Base-by-base conservation (phyloP, 1,140 invertebrate genomes). In the Conopomorpha cramerella region DNA sequence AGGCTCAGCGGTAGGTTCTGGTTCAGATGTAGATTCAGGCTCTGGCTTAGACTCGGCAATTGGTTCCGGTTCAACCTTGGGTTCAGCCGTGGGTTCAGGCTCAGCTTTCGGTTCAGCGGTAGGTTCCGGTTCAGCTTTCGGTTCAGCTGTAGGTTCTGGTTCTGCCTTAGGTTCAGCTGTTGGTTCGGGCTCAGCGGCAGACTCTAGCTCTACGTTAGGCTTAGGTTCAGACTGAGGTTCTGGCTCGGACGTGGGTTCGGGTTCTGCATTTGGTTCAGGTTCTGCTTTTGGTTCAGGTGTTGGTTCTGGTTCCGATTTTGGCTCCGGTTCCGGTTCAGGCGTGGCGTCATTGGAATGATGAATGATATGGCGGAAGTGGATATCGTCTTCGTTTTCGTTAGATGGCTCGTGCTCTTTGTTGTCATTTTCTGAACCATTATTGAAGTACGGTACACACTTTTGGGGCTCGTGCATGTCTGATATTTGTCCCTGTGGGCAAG, bases 401-500 rank as follows among this genome's bases (percentile, higher is more conserved):
- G 23, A 17, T n/a, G 40, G 36, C 39, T 57, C 43, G 3, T 51
- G 16, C 17, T 46, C 46, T 2, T 49, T 51, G 34, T n/a, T n/a
- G n/a, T n/a, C n/a, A n/a, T n/a, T n/a, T n/a, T n/a, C n/a, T n/a
- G n/a, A n/a, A n/a, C n/a, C n/a, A n/a, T n/a, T n/a, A n/a, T n/a
- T n/a, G n/a, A 62, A 49, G 12, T 66, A 32, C 11, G 38, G 25
- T 25, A 57, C 46, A 36, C 71, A 76, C 40, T 52, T 57, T 40
- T 73, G 66, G 6, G 73, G 58, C 28, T 68, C 67, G 16, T 53
- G 65, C 14, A 51, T 46, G 28, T 70, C 63, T 15, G 70, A 51
- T 1, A 77, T 71, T 46, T 72, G 61, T 30, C 76, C 70, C 33
- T 62, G 44, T n/a, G 85, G 85, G 64, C 93, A 95, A 6, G 61